A percentile compares a stretch with the other conserved stretches of the same genome.
Conservation (phyloP, 2,797 vertebrate species). For the Pempheris klunzingeri region DNA sequence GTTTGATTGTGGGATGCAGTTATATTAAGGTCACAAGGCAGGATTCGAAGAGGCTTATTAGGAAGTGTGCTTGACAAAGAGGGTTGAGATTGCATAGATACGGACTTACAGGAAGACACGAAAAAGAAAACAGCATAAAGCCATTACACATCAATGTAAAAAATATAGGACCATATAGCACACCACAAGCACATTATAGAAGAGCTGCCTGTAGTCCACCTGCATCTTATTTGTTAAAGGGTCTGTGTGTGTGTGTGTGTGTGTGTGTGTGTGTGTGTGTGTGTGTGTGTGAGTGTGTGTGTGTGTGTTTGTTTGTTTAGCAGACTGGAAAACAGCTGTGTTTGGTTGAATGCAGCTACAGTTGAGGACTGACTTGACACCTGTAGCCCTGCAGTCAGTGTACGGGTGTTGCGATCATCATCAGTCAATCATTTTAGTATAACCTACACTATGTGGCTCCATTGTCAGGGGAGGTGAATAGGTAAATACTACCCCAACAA, state of each 20-base stretch:
- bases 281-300: too few relatives aligned
- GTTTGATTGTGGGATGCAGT: not conserved
- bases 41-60: not conserved
- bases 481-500: not conserved
- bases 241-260: too few relatives aligned
- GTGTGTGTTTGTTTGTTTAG: too few relatives aligned
- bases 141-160: not conserved
- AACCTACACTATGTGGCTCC: not conserved
- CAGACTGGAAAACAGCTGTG: not conserved
- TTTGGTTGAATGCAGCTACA: not conserved
- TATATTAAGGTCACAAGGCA: not conserved
- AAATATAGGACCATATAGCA: not conserved
- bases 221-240: not conserved
- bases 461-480: not conserved
- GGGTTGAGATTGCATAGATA: not conserved
- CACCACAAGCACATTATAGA: not conserved
- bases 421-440: not conserved
- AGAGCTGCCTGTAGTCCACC: not conserved
- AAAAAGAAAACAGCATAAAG: not conserved
- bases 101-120: not conserved
- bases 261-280: too few relatives aligned
- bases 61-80: not conserved
- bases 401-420: too few relatives aligned
- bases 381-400: not conserved
- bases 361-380: conserved; percentile 1